Percentiles rank a stretch among this genome's conserved stretches.
Conservation (phyloP, 1,140 invertebrate species). For the Drosophila chauvacae region DNA sequence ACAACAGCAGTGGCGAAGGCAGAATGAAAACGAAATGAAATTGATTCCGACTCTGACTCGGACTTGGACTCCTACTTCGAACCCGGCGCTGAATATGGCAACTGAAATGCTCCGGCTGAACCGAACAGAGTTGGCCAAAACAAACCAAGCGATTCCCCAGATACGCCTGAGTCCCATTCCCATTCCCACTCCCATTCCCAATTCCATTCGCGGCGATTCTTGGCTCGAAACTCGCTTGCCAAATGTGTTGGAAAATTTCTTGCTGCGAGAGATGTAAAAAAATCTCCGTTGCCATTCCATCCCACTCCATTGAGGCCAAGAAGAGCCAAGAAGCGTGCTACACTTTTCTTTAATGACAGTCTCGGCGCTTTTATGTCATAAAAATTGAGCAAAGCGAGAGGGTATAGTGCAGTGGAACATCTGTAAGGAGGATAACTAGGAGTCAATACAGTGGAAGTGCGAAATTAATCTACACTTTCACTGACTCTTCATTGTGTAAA, state of each 20-base stretch:
- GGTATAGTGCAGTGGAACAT: conserved; percentile 1
- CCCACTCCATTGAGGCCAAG: conserved; percentile 28
- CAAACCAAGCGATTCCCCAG: conserved; percentile 61
- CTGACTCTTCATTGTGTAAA: neutral
- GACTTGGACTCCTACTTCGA: neutral
- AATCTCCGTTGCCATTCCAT: conserved; percentile 42
- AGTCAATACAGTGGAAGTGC: neutral
- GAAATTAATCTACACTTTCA: neutral
- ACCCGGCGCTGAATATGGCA: neutral
- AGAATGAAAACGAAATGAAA: conserved; percentile 37
- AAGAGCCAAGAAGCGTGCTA: conserved; percentile 68
- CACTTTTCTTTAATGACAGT: conserved; percentile 80
- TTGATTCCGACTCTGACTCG: conserved; percentile 22
- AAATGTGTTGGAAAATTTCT: conserved; percentile 82
- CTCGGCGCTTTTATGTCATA: conserved; percentile 77
- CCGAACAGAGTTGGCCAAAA: conserved; percentile 54
- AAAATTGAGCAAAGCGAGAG: conserved; percentile 56
- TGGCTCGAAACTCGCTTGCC: conserved; percentile 48
- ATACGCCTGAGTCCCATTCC: neutral
- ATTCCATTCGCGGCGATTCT: conserved; percentile 8
- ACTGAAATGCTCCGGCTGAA: conserved; percentile 19
- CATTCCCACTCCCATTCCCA: conserved; percentile 1
- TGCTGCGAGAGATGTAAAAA: conserved; percentile 51
- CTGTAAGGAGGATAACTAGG: neutral
- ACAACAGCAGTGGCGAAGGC: conserved; percentile 43